A percentile compares a stretch with the other conserved stretches of the same genome.
phyloP scores from a whole-genome alignment of 2,113 vertebrate genomes.

The Lepus europaeus region DNA sequence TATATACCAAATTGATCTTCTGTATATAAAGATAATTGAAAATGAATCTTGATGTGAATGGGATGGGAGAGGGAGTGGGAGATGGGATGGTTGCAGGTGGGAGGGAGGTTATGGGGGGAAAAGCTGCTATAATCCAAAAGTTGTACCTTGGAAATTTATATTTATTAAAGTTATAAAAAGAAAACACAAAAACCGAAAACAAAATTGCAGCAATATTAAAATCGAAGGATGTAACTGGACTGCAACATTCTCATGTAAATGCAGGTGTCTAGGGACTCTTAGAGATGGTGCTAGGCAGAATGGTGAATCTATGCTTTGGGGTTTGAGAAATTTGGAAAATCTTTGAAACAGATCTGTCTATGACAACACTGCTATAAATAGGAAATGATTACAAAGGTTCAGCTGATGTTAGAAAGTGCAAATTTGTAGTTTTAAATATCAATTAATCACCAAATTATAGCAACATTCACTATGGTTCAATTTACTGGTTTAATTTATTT shows the following conservation, averaged over 20 bases:
- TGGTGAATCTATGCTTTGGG: background rate
- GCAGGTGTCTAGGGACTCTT: background rate
- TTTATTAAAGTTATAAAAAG: too few species aligned
- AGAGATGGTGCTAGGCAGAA: background rate
- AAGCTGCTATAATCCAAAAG: too few species aligned
- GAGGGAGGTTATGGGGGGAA: too few species aligned
- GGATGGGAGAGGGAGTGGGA: too few species aligned
- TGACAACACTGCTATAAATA: background rate
- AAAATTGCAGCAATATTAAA: background rate
- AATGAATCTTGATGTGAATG: too few species aligned
- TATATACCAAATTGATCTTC: too few species aligned
- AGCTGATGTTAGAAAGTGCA: slow-evolving; percentile 30
- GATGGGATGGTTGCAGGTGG: too few species aligned
- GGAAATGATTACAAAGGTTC: slow-evolving; percentile 21
- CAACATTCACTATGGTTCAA: slow-evolving; percentile 50
- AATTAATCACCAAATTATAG: slow-evolving; percentile 74
- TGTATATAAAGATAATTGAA: too few species aligned
- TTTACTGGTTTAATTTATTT: slow-evolving; percentile 73
- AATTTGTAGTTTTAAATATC: slow-evolving; percentile 44
- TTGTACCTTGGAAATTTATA: too few species aligned
- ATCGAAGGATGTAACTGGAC: background rate
- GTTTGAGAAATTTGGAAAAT: background rate
- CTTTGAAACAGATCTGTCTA: background rate
- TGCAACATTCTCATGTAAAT: background rate
- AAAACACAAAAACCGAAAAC: too few species aligned